These are phyloP conservation scores for Herminia tarsipennalis DNA, from an alignment of 2,888 invertebrate genomes.

Conservation along the genomic window DNA sequence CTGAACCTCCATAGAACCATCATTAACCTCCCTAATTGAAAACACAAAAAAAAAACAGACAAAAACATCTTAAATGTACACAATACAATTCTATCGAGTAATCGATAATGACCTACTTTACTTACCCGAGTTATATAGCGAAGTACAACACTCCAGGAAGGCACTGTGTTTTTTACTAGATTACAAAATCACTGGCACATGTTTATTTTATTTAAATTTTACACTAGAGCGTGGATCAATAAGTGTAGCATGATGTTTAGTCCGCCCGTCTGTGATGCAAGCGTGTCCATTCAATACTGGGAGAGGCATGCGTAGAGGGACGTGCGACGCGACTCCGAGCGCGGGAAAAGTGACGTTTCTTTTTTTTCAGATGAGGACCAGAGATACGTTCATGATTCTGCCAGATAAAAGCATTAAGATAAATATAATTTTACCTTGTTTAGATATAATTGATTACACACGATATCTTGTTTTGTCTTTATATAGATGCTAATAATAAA, in stretches of 20 bases:
- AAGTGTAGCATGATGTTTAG: constrained; percentile 60
- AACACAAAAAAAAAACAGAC: constrained; percentile 38
- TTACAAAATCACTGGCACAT: constrained; percentile 62
- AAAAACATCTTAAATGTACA: constrained; percentile 34
- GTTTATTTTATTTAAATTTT: constrained; percentile 61
- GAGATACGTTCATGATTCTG: constrained; percentile 29
- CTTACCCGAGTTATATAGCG: constrained; percentile 60
- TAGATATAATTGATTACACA: too few species aligned
- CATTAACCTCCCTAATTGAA: constrained; percentile 44
- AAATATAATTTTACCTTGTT: constrained; percentile 19
- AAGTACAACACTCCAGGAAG: constrained; percentile 58
- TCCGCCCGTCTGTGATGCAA: constrained; percentile 57
- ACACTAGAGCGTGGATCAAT: constrained; percentile 75
- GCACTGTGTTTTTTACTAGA: constrained; percentile 61
- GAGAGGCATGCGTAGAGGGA: constrained; percentile 74
- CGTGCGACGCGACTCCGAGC: constrained; percentile 52
- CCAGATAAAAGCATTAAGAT: constrained; percentile 29
- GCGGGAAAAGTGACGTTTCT: constrained; percentile 78
- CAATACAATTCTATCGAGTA: constrained; percentile 39
- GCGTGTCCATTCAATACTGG: constrained; percentile 76
- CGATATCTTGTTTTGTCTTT: too few species aligned
- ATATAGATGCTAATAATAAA: too few species aligned
- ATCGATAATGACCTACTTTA: constrained; percentile 59
- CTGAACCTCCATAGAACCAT: constrained; percentile 65
- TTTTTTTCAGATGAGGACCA: constrained; percentile 51